Conservation (phyloP, 2,888 invertebrate species). For the Sisyra terminalis region DNA sequence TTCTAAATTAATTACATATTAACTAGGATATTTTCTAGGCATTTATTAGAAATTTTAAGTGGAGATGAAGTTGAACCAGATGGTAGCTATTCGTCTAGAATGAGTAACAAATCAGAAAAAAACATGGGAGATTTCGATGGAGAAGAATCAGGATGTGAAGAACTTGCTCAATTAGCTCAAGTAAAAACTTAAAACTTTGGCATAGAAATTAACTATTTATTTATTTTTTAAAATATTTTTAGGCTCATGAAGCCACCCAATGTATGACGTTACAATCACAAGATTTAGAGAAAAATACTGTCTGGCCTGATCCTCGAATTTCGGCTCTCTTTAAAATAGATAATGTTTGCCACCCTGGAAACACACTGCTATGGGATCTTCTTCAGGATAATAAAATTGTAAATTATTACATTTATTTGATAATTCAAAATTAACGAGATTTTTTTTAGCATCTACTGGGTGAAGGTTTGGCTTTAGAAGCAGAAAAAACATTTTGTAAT, state of each 20-base stretch:
- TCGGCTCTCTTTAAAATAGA: slow-evolving; percentile 28
- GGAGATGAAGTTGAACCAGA: slow-evolving; percentile 38
- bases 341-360: slow-evolving; percentile 77
- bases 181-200: slow-evolving; percentile 22
- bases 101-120: slow-evolving; percentile 86
- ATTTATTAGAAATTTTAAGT: slow-evolving; percentile 46
- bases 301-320: slow-evolving; percentile 24
- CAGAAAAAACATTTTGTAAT: slow-evolving; percentile 82
- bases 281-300: slow-evolving; percentile 23
- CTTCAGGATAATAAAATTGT: slow-evolving; percentile 82
- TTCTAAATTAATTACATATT: slow-evolving; percentile 2
- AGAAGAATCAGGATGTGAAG: slow-evolving; percentile 75
- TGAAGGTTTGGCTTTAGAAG: slow-evolving; percentile 82
- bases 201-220: background rate
- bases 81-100: slow-evolving; percentile 84
- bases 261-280: slow-evolving; percentile 23
- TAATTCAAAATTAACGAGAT: background rate
- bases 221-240: slow-evolving; percentile 9
- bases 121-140: slow-evolving; percentile 92
- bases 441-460: slow-evolving; percentile 56
- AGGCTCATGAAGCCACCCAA: slow-evolving; percentile 22
- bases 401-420: slow-evolving; percentile 23
- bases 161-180: slow-evolving; percentile 57
- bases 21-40: slow-evolving; percentile 22
- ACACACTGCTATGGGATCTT: slow-evolving; percentile 86